A percentile compares a stretch with the other conserved stretches of the same genome.
Evolutionary conservation across 2,113 vertebrate species (phyloP).

Genomic region (Ochotona princeps): DNA sequence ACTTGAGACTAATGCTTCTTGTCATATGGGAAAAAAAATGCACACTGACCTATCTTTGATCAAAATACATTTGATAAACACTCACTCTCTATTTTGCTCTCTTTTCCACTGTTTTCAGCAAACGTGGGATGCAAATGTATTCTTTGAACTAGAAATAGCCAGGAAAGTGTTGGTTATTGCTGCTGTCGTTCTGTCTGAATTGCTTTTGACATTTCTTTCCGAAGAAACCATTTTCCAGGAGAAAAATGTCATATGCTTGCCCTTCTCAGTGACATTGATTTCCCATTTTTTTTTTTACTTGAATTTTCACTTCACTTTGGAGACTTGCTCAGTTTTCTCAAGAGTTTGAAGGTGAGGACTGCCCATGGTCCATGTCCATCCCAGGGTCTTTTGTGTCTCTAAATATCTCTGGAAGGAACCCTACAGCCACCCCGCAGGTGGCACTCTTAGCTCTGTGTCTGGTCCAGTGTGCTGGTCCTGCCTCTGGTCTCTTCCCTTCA

Average conservation of each 20-base stretch:
- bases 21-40: conserved; percentile 8
- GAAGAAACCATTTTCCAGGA: conserved; percentile 43
- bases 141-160: conserved; percentile 48
- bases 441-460: not conserved
- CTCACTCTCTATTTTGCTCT: conserved; percentile 32
- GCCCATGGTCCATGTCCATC: not conserved
- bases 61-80: conserved; percentile 46
- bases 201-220: conserved; percentile 26
- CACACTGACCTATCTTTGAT: conserved; percentile 2
- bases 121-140: not conserved
- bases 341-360: conserved; percentile 58
- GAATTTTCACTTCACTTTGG: conserved; percentile 13
- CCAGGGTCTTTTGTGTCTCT: conserved; percentile 1
- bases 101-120: conserved; percentile 53
- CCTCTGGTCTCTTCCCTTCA: not conserved
- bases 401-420: conserved; percentile 19
- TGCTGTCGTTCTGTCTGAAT: conserved; percentile 28
- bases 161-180: conserved; percentile 32
- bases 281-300: conserved; percentile 53
- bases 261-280: conserved; percentile 7
- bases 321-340: conserved; percentile 20
- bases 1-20: conserved; percentile 3
- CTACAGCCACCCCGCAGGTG: not conserved
- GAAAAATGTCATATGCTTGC: conserved; percentile 50
- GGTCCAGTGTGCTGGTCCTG: not conserved